Percentiles rank a stretch among this genome's conserved stretches.
These are phyloP conservation scores for Dissostichus mawsoni DNA, from an alignment of 2,113 vertebrate genomes.

Conservation along the genomic window DNA sequence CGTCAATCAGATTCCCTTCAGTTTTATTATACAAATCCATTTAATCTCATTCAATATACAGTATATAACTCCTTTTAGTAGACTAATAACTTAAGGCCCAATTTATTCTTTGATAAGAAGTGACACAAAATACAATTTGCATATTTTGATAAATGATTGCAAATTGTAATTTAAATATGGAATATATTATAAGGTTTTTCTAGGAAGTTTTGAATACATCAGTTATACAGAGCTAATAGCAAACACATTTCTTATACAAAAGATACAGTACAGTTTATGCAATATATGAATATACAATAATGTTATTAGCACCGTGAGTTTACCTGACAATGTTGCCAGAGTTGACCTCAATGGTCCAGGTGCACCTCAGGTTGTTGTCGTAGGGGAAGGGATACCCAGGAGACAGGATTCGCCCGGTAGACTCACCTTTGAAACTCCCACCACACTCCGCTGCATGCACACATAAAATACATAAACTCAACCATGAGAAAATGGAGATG, in stretches of 20 bases:
- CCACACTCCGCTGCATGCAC: slow-evolving; percentile 92
- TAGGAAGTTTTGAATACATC: background rate
- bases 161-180: slow-evolving; percentile 5
- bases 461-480: slow-evolving; percentile 2
- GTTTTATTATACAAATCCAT: background rate
- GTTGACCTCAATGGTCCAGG: slow-evolving; percentile 95
- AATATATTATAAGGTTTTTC: background rate
- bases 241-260: background rate
- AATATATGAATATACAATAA: too few relatives aligned
- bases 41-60: background rate
- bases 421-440: slow-evolving; percentile 94
- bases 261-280: background rate
- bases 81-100: background rate
- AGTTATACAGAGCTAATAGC: background rate
- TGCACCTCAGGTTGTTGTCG: slow-evolving; percentile 96
- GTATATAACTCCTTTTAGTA: too few relatives aligned
- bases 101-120: background rate
- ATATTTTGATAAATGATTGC: slow-evolving; percentile 15
- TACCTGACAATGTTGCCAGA: slow-evolving; percentile 98
- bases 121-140: background rate
- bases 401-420: slow-evolving; percentile 95
- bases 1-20: slow-evolving; percentile 5
- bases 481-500: slow-evolving; percentile 1
- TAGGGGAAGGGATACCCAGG: slow-evolving; percentile 98
- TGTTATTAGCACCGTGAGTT: background rate